phyloP scores from a whole-genome alignment of 2,113 vertebrate species.

The Arvicanthis niloticus region DNA sequence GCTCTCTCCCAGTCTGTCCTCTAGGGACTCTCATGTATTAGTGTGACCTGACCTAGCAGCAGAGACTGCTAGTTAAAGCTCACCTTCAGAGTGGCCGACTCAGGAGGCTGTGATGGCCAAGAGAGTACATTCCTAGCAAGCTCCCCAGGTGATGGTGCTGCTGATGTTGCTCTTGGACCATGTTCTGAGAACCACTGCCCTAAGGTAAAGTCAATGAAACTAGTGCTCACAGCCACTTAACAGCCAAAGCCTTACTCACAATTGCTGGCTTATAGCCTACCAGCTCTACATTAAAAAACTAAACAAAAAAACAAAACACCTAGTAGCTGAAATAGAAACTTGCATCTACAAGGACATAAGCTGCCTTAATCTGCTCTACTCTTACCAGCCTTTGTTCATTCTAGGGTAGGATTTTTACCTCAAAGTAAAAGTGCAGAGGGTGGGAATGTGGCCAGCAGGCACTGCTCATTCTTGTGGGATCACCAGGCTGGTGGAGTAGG shows the following conservation, averaged over 20 bases:
- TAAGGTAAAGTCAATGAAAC: background rate
- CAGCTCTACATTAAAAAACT: background rate
- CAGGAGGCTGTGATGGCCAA: background rate
- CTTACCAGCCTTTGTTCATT: conserved; percentile 28
- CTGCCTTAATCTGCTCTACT: background rate
- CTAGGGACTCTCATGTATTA: conserved; percentile 20
- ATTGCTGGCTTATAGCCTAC: background rate
- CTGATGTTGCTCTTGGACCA: background rate
- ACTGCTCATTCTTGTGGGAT: background rate
- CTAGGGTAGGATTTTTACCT: conserved; percentile 9
- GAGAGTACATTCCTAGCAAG: conserved; percentile 15
- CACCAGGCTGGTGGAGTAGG: too few relatives aligned
- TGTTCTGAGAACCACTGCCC: background rate
- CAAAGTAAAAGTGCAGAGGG: background rate
- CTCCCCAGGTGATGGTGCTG: background rate
- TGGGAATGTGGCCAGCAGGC: conserved; percentile 14
- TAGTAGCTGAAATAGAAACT: conserved; percentile 33
- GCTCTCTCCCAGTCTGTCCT: conserved; percentile 20
- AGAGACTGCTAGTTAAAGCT: conserved; percentile 25
- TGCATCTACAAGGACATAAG: conserved; percentile 15
- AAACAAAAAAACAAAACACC: background rate
- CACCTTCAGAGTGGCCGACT: background rate
- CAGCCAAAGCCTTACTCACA: background rate
- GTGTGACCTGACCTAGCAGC: conserved; percentile 16
- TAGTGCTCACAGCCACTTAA: conserved; percentile 15